phyloP scores from a whole-genome alignment of 2,797 vertebrate genomes.

The Hoplostethus atlanticus region DNA sequence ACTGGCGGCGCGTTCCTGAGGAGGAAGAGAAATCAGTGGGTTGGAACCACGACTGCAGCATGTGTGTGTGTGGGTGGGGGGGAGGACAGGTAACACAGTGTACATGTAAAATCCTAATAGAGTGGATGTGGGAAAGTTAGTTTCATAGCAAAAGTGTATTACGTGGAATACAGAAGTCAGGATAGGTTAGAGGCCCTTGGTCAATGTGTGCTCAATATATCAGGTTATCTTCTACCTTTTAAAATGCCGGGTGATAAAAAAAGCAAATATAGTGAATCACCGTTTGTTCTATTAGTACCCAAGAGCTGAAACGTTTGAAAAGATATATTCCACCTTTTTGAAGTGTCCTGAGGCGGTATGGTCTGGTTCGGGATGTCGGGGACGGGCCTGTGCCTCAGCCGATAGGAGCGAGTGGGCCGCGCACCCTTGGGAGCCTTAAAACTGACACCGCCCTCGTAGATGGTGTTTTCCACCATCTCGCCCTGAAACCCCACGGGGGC shows the following conservation, averaged over 20 bases:
- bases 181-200: background rate
- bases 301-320: too few relatives aligned
- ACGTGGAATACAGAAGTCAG: background rate
- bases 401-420: slow-evolving; percentile 84
- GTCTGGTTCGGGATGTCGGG: slow-evolving; percentile 87
- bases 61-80: background rate
- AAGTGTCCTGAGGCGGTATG: slow-evolving; percentile 56
- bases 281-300: too few relatives aligned
- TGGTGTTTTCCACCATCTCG: slow-evolving; percentile 92
- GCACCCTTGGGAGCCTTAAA: slow-evolving; percentile 37
- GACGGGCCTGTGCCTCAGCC: slow-evolving; percentile 92
- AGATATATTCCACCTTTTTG: background rate
- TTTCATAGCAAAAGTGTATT: slow-evolving; percentile 28
- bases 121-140: slow-evolving; percentile 34
- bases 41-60: slow-evolving; percentile 45
- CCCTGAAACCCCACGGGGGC: slow-evolving; percentile 76
- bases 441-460: slow-evolving; percentile 81
- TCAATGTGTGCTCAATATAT: background rate
- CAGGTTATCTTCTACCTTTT: too few relatives aligned
- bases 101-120: slow-evolving; percentile 30
- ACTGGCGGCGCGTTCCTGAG: slow-evolving; percentile 65
- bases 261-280: too few relatives aligned
- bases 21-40: slow-evolving; percentile 50
- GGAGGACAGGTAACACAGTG: slow-evolving; percentile 21
- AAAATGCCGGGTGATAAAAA: too few relatives aligned